These are phyloP conservation scores for Mastomys natalensis DNA, from an alignment of 2,113 vertebrate genomes.

Conservation along the genomic window DNA sequence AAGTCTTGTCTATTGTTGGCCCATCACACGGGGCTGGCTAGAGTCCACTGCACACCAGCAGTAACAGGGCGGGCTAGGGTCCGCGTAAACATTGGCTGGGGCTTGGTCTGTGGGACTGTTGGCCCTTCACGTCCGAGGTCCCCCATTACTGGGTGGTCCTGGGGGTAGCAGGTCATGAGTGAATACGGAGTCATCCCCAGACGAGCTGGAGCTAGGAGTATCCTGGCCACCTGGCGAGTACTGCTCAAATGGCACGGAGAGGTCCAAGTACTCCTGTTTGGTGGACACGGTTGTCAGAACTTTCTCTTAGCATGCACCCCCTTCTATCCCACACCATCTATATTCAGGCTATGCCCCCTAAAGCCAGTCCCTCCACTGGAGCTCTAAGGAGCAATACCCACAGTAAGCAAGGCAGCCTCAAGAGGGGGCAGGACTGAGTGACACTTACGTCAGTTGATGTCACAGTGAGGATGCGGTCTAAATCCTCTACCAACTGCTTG, in stretches of 20 bases:
- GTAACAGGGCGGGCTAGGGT: background rate
- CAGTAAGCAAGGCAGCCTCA: background rate
- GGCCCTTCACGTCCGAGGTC: constrained; percentile 89
- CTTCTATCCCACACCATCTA: background rate
- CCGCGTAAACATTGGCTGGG: constrained; percentile 44
- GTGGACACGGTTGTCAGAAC: background rate
- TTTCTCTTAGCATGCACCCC: accelerated
- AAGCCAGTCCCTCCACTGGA: background rate
- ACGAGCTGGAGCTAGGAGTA: constrained; percentile 97
- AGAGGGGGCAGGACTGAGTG: background rate
- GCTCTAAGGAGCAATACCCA: background rate
- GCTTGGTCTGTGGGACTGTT: background rate
- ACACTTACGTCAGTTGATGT: constrained; percentile 94
- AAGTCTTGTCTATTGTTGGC: background rate
- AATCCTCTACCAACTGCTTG: constrained; percentile 96
- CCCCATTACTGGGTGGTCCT: constrained; percentile 87
- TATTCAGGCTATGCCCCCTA: background rate
- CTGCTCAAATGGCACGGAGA: constrained; percentile 97
- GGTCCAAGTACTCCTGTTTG: constrained; percentile 94
- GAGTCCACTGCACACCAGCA: background rate
- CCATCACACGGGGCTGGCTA: background rate
- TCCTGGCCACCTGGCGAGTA: constrained; percentile 96
- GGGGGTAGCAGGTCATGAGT: constrained; percentile 95
- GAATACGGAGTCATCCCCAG: constrained; percentile 97
- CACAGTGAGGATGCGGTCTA: constrained; percentile 95